A percentile compares a stretch with the other conserved stretches of the same genome.
Evolutionary conservation across 2,797 vertebrate genomes (phyloP).

Genomic region (Arrhamphus sclerolepis): DNA sequence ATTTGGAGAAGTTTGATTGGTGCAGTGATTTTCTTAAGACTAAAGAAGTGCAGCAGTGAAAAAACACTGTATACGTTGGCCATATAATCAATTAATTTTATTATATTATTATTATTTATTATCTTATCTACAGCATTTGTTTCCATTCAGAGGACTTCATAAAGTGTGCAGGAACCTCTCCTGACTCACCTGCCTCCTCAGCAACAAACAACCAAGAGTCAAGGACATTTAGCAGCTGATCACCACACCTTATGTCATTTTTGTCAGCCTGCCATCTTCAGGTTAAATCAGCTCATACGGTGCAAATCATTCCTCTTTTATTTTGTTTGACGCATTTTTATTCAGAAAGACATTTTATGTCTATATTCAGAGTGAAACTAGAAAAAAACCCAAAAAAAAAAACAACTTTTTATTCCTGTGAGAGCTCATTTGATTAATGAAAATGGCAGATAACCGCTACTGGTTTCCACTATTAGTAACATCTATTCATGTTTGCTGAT

Average conservation of each 20-base stretch:
- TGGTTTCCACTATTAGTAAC: no score
- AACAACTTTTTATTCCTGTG: no score
- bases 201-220: conserved; percentile 12
- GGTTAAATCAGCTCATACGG: no score
- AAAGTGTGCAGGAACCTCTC: conserved; percentile 60
- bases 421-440: no score
- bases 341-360: no score
- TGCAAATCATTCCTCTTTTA: no score
- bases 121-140: conserved; percentile 8
- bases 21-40: conserved; percentile 34
- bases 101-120: background rate
- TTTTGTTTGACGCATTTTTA: no score
- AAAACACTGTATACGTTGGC: conserved; percentile 16
- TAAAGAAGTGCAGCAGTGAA: conserved; percentile 45
- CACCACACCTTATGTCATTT: background rate
- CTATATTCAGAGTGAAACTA: no score
- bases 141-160: conserved; percentile 53
- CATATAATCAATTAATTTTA: conserved; percentile 21
- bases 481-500: background rate
- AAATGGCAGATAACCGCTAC: no score
- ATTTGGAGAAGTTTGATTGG: conserved; percentile 54
- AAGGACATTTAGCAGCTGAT: conserved; percentile 53
- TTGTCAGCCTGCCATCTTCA: no score
- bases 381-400: no score
- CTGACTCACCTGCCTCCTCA: conserved; percentile 13